Evolutionary conservation across 2,888 invertebrate genomes (phyloP).

Genomic region (Dimorphilus gyrociliatus): DNA sequence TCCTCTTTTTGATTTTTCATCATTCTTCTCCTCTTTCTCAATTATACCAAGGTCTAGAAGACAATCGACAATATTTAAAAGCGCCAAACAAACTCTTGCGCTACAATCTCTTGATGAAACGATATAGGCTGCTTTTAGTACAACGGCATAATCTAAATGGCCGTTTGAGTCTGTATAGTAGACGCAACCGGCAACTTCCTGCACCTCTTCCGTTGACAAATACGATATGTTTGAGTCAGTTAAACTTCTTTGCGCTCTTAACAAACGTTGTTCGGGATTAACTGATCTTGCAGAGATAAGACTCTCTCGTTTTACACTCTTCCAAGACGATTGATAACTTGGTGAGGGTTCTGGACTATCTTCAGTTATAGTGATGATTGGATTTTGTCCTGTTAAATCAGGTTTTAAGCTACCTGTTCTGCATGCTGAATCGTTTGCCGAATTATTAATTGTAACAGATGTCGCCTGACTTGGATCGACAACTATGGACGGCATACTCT

Average conservation of each 20-base stretch:
- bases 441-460: background rate
- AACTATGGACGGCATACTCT: constrained; percentile 72
- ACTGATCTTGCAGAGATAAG: constrained; percentile 4
- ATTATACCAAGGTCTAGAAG: constrained; percentile 70
- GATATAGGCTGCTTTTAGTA: constrained; percentile 61
- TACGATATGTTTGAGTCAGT: constrained; percentile 34
- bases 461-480: background rate
- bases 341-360: constrained; percentile 77
- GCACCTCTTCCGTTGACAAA: constrained; percentile 15
- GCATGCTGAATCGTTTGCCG: background rate
- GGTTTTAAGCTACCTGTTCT: constrained; percentile 7
- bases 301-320: background rate
- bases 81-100: constrained; percentile 73
- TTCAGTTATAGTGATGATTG: constrained; percentile 90
- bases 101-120: constrained; percentile 71
- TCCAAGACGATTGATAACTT: background rate
- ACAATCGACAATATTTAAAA: constrained; percentile 75
- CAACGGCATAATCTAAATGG: constrained; percentile 56
- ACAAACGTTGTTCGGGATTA: background rate
- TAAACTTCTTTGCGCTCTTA: constrained; percentile 17
- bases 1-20: constrained; percentile 4
- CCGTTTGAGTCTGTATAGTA: constrained; percentile 89
- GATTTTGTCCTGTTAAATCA: constrained; percentile 45
- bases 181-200: constrained; percentile 54
- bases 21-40: constrained; percentile 13